Base-by-base conservation (phyloP, 2,113 vertebrate genomes). In the Cololabis saira region DNA sequence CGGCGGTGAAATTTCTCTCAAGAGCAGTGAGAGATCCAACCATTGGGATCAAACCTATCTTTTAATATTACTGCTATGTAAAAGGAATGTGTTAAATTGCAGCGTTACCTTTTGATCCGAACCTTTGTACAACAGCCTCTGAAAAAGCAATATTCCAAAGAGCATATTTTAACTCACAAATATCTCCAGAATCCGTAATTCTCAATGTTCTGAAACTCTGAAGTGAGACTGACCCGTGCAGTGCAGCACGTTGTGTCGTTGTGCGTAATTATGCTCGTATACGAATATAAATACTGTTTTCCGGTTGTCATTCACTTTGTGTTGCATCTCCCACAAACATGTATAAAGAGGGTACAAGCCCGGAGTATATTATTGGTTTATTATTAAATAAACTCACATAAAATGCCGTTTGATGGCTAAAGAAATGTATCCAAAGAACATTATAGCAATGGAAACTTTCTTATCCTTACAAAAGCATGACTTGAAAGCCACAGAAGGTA, bases 101-200 rank as follows among this genome's bases (percentile, higher is more conserved):
- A 37, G 33, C 13, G 42, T 59, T 67, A 59, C 37, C 61, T 73
- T 76, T 76, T 65, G 82, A 70, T 48, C 52, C 67, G 17, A 41
- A 27, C 3, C 56, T 54, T 58, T 18, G 53, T 67, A 65, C 67
- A 68, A 50, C 54, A 71, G 67, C 19, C 24, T 11, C 45, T 16
- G 41, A 67, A 50, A 71, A 68, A 71, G 58, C 22, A 47, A 62
- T 33, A 55, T 58, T 49, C 24, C 27, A 22, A 48, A 24, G 45
- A 47, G 42, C 21, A 48, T 53, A 53, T 58, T 61, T 70, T n/a
- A 67, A 51, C 43, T 47, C 24, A 47, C 48, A 48, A 33, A 56
- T 48, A 61, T 43, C 22, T 64, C 10, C 50, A 45, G 50, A 74
- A 66, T 75, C 55, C 55, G 1, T 44, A 58, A 61, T 69, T 62